phyloP scores from a whole-genome alignment of 2,113 vertebrate genomes.

The Nerophis ophidion region DNA sequence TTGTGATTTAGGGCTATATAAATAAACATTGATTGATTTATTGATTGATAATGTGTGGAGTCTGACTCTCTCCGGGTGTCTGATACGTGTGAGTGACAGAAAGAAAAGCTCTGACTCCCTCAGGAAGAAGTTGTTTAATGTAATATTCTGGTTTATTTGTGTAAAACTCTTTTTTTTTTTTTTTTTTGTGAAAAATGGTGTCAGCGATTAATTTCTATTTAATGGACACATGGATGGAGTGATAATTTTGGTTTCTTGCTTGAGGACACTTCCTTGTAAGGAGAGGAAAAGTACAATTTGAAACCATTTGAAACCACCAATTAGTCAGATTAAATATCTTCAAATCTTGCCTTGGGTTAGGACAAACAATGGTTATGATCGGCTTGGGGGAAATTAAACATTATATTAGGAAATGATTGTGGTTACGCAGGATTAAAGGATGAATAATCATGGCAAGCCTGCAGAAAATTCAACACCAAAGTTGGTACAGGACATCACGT shows the following conservation, averaged over 20 bases:
- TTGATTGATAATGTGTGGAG: too few species aligned
- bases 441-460: not conserved
- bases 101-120: too few species aligned
- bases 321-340: not conserved
- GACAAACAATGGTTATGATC: not conserved
- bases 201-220: too few species aligned
- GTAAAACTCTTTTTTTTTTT: too few species aligned
- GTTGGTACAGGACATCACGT: not conserved
- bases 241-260: not conserved
- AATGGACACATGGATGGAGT: not conserved
- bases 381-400: not conserved
- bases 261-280: not conserved
- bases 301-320: conserved; percentile 1
- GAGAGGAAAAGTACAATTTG: not conserved
- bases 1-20: too few species aligned
- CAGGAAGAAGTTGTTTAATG: too few species aligned
- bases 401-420: not conserved
- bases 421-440: not conserved
- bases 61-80: too few species aligned
- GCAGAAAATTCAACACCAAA: not conserved
- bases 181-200: too few species aligned
- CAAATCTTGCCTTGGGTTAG: not conserved
- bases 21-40: too few species aligned
- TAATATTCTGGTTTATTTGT: too few species aligned
- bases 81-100: too few species aligned